Percentiles rank a stretch among this genome's conserved stretches.
Conservation (phyloP, 2,797 vertebrate species). For the Aphelocoma californica region DNA sequence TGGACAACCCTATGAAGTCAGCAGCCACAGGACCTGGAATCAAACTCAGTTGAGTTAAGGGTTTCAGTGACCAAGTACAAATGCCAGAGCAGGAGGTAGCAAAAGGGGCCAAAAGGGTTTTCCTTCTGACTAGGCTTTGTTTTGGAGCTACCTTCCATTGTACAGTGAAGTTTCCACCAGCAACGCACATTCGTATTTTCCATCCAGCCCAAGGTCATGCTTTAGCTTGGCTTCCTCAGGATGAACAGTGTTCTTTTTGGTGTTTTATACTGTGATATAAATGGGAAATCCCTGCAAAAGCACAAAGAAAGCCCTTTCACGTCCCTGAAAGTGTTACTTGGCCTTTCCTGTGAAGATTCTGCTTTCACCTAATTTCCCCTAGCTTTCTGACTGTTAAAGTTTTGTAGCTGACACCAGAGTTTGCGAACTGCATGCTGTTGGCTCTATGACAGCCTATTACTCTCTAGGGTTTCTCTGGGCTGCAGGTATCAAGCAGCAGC, state of each 20-base stretch:
- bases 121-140: constrained; percentile 25
- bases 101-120: constrained; percentile 4
- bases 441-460: not conserved
- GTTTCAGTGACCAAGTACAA: not conserved
- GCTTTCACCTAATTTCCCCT: not conserved
- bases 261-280: constrained; percentile 63
- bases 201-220: constrained; percentile 37
- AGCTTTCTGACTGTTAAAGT: not conserved
- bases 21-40: not conserved
- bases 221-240: constrained; percentile 60
- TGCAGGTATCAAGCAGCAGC: constrained; percentile 7
- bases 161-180: constrained; percentile 41
- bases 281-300: constrained; percentile 37
- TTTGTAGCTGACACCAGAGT: not conserved
- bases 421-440: not conserved
- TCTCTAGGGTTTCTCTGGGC: not conserved
- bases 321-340: not conserved
- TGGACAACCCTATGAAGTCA: not conserved
- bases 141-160: constrained; percentile 27
- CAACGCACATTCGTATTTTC: constrained; percentile 49
- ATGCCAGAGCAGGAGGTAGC: not conserved
- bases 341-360: not conserved
- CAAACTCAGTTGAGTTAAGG: not conserved
- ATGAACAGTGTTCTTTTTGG: constrained; percentile 43
- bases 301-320: constrained; percentile 24